phyloP scores from a whole-genome alignment of 2,113 vertebrate species.

The Scalopus aquaticus region DNA sequence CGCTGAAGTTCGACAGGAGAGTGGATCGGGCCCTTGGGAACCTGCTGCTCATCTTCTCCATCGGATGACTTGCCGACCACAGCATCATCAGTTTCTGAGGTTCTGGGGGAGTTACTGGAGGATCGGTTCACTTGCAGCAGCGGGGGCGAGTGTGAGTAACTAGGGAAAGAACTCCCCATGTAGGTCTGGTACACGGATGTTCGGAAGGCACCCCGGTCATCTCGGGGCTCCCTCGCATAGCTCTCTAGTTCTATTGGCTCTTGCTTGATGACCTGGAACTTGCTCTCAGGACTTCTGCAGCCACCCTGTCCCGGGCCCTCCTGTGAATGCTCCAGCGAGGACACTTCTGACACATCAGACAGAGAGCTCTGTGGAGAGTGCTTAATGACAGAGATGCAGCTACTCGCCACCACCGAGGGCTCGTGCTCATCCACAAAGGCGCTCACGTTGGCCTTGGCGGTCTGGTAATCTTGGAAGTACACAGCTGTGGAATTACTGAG shows the following conservation, averaged over 20 bases:
- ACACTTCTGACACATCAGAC: constrained; percentile 88
- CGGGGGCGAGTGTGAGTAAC: constrained; percentile 90
- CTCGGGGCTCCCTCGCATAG: constrained; percentile 85
- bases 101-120: constrained; percentile 94
- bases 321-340: constrained; percentile 82
- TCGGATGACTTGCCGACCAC: constrained; percentile 93
- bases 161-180: constrained; percentile 84
- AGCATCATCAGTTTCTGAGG: constrained; percentile 92
- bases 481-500: constrained; percentile 86
- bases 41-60: constrained; percentile 97
- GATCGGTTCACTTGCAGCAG: constrained; percentile 91
- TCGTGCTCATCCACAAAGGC: constrained; percentile 88
- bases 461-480: constrained; percentile 90
- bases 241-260: constrained; percentile 88
- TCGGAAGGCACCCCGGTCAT: constrained; percentile 86
- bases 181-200: constrained; percentile 89
- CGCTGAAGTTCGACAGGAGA: constrained; percentile 89
- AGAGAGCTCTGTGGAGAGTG: constrained; percentile 92
- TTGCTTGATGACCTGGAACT: constrained; percentile 90
- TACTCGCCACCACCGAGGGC: constrained; percentile 85
- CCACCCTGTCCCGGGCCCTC: constrained; percentile 79
- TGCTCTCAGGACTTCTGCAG: constrained; percentile 85
- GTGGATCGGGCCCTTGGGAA: constrained; percentile 92
- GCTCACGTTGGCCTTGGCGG: constrained; percentile 79
- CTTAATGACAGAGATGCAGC: constrained; percentile 97